These are phyloP conservation scores for Tylochromis polylepis DNA, from an alignment of 2,113 vertebrate species.

Conservation along the genomic window DNA sequence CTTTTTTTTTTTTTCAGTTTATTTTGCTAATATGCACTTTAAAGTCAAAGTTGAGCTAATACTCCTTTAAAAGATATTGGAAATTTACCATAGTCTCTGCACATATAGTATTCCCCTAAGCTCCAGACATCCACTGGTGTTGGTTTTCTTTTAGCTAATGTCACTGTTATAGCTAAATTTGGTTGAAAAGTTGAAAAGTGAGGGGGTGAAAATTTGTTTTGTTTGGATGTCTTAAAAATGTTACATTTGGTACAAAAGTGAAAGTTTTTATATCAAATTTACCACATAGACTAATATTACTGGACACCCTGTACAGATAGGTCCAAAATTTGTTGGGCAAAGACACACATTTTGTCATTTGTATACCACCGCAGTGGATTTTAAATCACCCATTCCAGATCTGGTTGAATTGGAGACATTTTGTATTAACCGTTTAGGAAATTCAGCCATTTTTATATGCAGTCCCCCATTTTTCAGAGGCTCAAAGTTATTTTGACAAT, in stretches of 20 bases:
- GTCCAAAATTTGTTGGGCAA: not conserved
- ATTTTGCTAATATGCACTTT: not conserved
- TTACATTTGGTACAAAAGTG: not conserved
- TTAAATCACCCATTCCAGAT: not conserved
- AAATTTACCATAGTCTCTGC: not conserved
- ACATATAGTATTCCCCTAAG: not conserved
- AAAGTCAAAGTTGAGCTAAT: not conserved
- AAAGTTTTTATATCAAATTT: not conserved
- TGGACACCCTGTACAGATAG: not conserved
- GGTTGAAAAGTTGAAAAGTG: not conserved
- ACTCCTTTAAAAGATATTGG: not conserved
- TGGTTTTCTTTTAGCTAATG: not conserved
- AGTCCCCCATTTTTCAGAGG: not conserved
- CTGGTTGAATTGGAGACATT: not conserved
- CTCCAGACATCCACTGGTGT: not conserved
- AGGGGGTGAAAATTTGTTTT: not conserved
- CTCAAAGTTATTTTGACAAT: not conserved
- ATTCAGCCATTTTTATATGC: not conserved
- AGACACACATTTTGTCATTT: not conserved
- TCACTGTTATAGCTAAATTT: not conserved
- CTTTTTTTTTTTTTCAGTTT: not conserved
- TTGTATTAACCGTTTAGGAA: not conserved
- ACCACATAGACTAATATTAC: not conserved
- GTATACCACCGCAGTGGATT: not conserved
- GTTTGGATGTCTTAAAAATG: not conserved